These are phyloP conservation scores for Cebidichthys violaceus DNA, from an alignment of 2,113 vertebrate genomes.

Conservation along the genomic window DNA sequence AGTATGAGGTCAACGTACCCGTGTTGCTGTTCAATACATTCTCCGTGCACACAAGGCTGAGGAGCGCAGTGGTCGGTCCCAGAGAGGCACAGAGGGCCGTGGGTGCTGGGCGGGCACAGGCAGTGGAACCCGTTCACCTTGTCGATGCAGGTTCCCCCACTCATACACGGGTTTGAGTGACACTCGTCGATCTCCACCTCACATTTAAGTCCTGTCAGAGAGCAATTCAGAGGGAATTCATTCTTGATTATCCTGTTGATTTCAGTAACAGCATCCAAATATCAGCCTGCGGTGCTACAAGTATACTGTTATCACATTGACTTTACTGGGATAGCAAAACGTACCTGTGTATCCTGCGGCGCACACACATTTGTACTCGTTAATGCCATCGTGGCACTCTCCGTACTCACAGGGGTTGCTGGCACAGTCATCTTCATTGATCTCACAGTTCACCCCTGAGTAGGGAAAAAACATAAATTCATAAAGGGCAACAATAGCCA, in stretches of 20 bases:
- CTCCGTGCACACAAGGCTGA: constrained; percentile 89
- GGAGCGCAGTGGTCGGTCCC: constrained; percentile 90
- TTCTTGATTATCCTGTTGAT: not conserved
- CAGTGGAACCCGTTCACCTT: constrained; percentile 89
- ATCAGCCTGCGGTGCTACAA: too few relatives aligned
- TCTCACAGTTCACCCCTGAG: constrained; percentile 92
- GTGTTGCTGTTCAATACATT: constrained; percentile 86
- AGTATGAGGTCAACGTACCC: constrained; percentile 78
- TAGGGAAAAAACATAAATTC: constrained; percentile 29
- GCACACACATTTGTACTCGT: constrained; percentile 91
- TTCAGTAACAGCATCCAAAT: not conserved
- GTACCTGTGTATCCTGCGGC: constrained; percentile 92
- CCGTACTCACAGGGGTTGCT: constrained; percentile 91
- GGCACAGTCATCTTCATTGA: constrained; percentile 92
- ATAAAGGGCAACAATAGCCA: not conserved
- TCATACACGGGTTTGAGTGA: constrained; percentile 90
- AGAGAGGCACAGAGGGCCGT: constrained; percentile 89
- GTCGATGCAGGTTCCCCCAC: constrained; percentile 91
- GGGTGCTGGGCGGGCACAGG: constrained; percentile 88
- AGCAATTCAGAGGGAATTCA: constrained; percentile 6
- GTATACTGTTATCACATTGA: not conserved
- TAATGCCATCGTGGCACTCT: constrained; percentile 91
- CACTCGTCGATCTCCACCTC: constrained; percentile 92
- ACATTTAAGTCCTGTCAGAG: constrained; percentile 86
- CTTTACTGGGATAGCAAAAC: not conserved